Conservation (phyloP, 2,797 vertebrate genomes). For the Antrozous pallidus region DNA sequence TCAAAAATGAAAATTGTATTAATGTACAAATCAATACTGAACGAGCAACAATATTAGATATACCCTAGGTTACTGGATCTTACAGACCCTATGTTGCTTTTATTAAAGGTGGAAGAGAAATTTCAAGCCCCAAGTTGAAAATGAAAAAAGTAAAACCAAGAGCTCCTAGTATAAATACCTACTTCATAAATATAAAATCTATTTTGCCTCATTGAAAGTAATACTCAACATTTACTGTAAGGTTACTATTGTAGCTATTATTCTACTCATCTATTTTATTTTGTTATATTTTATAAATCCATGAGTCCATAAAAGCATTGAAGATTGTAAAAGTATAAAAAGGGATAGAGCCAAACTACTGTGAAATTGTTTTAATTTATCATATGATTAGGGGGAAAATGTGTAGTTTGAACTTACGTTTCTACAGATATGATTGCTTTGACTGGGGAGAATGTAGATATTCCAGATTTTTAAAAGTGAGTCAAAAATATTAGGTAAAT, state of each 20-base stretch:
- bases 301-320: not conserved
- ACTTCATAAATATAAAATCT: conserved; percentile 35
- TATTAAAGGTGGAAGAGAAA: not conserved
- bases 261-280: not conserved
- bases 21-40: conserved; percentile 48
- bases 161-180: not conserved
- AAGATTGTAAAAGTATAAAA: not conserved
- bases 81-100: not conserved
- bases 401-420: not conserved
- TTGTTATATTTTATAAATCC: not conserved
- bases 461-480: not conserved
- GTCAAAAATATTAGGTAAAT: not conserved
- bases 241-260: not conserved
- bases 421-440: not conserved
- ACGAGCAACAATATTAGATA: not conserved
- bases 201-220: conserved; percentile 44
- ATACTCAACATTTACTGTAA: not conserved
- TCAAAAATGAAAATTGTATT: conserved; percentile 30
- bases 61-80: not conserved
- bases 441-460: not conserved
- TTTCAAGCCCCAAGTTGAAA: not conserved
- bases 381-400: not conserved
- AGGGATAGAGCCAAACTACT: not conserved
- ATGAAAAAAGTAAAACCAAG: not conserved
- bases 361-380: not conserved